phyloP scores from a whole-genome alignment of 2,797 vertebrate species.

The Tangara arthus region DNA sequence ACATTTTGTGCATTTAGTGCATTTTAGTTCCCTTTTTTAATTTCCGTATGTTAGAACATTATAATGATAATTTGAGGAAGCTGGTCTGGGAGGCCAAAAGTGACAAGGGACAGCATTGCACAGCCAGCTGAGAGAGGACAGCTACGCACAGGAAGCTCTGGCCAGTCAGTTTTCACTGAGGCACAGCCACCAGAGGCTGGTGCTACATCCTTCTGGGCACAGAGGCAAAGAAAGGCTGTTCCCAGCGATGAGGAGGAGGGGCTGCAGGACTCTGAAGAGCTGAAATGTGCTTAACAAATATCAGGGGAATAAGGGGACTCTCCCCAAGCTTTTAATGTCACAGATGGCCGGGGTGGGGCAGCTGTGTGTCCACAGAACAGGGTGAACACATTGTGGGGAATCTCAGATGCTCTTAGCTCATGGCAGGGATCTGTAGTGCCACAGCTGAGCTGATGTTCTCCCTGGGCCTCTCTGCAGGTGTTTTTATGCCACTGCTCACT shows the following conservation, averaged over 20 bases:
- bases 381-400: neutral
- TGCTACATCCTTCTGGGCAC: neutral
- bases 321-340: neutral
- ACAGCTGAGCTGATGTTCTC: neutral
- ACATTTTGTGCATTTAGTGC: neutral
- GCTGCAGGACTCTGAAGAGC: neutral
- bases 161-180: neutral
- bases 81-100: neutral
- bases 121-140: neutral
- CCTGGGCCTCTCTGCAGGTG: neutral
- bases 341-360: neutral
- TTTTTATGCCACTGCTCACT: neutral
- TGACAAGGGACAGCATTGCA: neutral
- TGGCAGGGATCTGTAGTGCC: neutral
- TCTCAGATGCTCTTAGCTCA: neutral
- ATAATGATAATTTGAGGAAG: constrained; percentile 42
- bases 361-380: neutral
- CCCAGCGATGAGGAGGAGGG: neutral
- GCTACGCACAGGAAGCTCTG: neutral
- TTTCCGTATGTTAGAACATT: neutral
- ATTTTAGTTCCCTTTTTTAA: constrained; percentile 10
- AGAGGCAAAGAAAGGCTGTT: neutral
- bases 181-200: neutral
- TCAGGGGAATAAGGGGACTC: neutral
- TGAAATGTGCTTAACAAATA: neutral